Evolutionary conservation across 2,797 vertebrate species (phyloP), one percentile per base, ranked within the genome.

Genomic region (Catamblyrhynchus diadema): DNA sequence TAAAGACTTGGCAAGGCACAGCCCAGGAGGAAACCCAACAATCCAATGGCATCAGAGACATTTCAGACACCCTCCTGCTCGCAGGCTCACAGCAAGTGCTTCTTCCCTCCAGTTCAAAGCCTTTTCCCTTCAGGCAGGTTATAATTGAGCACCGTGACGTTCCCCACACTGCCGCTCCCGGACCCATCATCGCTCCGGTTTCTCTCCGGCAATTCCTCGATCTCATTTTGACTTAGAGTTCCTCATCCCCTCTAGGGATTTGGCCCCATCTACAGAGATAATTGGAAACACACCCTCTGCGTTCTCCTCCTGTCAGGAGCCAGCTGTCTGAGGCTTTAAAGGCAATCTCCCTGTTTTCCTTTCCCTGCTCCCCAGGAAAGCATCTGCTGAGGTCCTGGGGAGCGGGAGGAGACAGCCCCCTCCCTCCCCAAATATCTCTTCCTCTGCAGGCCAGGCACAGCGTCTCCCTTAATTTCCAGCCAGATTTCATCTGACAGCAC

Each of bases 211-310:
- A 93, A 88, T 93, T 93, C 88, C 80, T 81, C 27, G 4, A 70
- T 71, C 90, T 97, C 89, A 86, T 93, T 96, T 90, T 78, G 95
- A 87, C 91, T 95, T 48, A 59, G 12, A 1, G 92, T 28, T 90
- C 81, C 59, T 90, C 37, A 24, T 30, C 53, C 56, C 70, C 90
- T 75, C 92, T n/a, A 30, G 95, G 90, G 94, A 96, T 90, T 93
- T 54, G 84, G 89, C 89, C 94, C 92, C 87, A 93, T 95, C 94
- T 95, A 91, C 88, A 90, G 95, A 86, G 84, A 94, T 96, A 94
- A 96, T 95, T 95, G 94, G 94, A 93, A 94, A 97, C 73, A 83
- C 88, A 85, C 94, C 87, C 93, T 95, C 79, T 2, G 28, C 25
- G 3, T 93, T 92, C 86, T 90, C 91, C 51, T 91, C 92, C 88